phyloP scores from a whole-genome alignment of 1,140 invertebrate species.

The Brevipalpus yothersi region DNA sequence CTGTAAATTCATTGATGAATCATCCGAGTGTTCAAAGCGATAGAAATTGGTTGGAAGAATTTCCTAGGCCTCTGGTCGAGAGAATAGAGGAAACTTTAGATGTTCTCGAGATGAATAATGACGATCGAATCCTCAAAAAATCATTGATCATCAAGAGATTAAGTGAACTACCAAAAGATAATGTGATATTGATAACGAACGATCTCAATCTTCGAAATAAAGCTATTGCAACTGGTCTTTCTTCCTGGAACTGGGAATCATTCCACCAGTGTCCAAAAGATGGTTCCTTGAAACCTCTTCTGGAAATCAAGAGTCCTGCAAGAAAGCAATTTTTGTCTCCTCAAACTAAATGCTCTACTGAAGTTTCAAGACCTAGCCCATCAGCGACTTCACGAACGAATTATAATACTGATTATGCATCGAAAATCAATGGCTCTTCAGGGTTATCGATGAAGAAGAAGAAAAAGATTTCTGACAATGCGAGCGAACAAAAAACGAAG shows the following conservation, averaged over 20 bases:
- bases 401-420: background rate
- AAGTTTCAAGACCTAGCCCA: background rate
- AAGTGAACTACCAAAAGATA: background rate
- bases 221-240: background rate
- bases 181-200: slow-evolving; percentile 4
- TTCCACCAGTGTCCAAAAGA: background rate
- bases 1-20: background rate
- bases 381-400: background rate
- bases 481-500: too few relatives aligned
- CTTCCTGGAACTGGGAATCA: background rate
- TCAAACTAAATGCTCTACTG: background rate
- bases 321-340: background rate
- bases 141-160: background rate
- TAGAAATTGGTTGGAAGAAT: background rate
- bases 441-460: too few relatives aligned
- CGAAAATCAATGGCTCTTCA: background rate
- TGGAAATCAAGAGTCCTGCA: background rate
- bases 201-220: slow-evolving; percentile 3
- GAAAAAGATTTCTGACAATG: too few relatives aligned
- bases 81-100: background rate
- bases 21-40: background rate
- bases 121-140: background rate
- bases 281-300: background rate
- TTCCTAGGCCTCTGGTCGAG: background rate
- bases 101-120: background rate